phyloP scores from a whole-genome alignment of 2,797 vertebrate genomes.

The Bovichtus diacanthus region DNA sequence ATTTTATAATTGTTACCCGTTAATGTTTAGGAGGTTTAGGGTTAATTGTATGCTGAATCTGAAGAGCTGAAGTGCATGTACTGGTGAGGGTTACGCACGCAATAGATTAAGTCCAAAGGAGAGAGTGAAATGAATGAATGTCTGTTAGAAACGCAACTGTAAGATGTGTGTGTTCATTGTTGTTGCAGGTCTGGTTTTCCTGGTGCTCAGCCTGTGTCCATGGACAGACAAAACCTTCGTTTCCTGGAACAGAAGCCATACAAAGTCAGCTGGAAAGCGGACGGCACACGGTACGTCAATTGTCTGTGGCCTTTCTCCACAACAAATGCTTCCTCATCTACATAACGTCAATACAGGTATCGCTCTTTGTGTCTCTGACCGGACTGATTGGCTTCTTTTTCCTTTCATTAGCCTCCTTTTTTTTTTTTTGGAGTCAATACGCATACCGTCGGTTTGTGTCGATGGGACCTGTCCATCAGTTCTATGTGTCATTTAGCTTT shows the following conservation, averaged over 20 bases:
- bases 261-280: conserved; percentile 99
- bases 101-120: not conserved
- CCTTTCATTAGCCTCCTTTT: conserved; percentile 17
- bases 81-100: not conserved
- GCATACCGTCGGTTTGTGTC: not conserved
- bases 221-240: conserved; percentile 96
- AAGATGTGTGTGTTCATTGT: conserved; percentile 7
- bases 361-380: conserved; percentile 10
- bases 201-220: conserved; percentile 97
- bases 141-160: not conserved
- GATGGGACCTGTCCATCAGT: not conserved
- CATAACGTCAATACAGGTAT: not conserved
- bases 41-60: too few relatives aligned
- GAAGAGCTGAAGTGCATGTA: not conserved
- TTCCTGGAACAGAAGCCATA: conserved; percentile 95
- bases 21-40: not conserved
- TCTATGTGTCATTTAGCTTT: conserved; percentile 17
- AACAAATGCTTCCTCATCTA: not conserved
- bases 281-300: conserved; percentile 94
- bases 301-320: not conserved
- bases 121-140: not conserved
- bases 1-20: not conserved
- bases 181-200: conserved; percentile 93
- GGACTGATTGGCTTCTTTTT: conserved; percentile 8
- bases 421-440: not conserved